phyloP scores from a whole-genome alignment of 2,797 vertebrate species.

The Poecilia wingei region DNA sequence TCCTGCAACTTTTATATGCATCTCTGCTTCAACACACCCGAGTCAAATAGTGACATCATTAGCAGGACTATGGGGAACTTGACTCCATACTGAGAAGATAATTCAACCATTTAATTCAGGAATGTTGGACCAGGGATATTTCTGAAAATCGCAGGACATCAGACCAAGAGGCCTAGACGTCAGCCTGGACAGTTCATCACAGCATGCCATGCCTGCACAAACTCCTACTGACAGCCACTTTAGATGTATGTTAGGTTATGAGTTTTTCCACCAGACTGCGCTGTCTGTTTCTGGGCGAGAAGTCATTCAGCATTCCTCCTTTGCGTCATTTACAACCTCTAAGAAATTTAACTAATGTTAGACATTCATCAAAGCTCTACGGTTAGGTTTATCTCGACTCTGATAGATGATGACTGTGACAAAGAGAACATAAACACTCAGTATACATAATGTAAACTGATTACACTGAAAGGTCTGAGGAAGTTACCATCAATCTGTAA shows the following conservation, averaged over 20 bases:
- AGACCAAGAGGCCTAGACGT: no score
- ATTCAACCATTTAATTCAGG: no score
- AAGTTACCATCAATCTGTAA: constrained; percentile 10
- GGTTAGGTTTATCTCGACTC: constrained; percentile 10
- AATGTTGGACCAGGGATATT: no score
- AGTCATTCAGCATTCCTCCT: constrained; percentile 12
- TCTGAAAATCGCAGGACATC: no score
- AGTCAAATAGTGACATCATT: no score
- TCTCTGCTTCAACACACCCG: no score
- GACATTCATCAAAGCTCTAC: constrained; percentile 15
- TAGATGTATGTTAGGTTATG: not conserved
- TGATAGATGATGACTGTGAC: constrained; percentile 17
- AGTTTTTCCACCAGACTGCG: constrained; percentile 7
- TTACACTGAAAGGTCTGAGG: not conserved
- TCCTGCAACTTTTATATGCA: no score
- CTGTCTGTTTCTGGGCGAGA: constrained; percentile 1
- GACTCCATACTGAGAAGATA: no score
- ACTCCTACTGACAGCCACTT: not conserved
- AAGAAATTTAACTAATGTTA: constrained; percentile 13
- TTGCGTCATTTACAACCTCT: constrained; percentile 11
- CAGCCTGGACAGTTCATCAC: not conserved
- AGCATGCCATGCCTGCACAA: not conserved
- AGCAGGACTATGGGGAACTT: no score
- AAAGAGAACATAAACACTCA: constrained; percentile 14
- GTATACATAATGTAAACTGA: constrained; percentile 7